Base-by-base conservation (phyloP, 92 coral and sea anemone species). In the Hydrozoanthus gracilis region DNA sequence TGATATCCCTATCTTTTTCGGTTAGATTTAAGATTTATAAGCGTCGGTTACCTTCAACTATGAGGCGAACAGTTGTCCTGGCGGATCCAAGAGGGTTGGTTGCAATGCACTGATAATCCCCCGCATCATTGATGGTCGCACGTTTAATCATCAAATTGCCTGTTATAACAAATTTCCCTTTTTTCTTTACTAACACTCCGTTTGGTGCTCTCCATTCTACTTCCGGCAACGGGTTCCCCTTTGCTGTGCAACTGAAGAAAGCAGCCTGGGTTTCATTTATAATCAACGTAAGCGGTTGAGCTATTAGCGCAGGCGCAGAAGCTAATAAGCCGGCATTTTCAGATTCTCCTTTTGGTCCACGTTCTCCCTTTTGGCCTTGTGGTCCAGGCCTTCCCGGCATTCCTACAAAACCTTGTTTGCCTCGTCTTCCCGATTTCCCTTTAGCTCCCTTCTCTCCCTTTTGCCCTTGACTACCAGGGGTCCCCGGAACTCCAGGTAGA, bases 201-300 rank as follows among this genome's bases (percentile, higher is more conserved):
- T 20, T 46, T 46, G 69, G 58, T 49, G 56, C 51, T 12, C 44
- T 49, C 85, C 85, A 80, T 52, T 80, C 70, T 65, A 64, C 12
- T 14, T 13, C 49, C 7, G 85, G 85, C 1, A 56, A 13, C 15
- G 85, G 85, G 15, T 80, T 80, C 8, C 85, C 85, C 4, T 35
- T 64, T 11, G 85, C 85, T 8, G 64, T 65, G 12, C 85, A 80
- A 8, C 47, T 47, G 16, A 80, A 80, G 75, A 49, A 80, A 64
- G 85, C 85, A 17, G 85, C 17, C 14, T 64, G 13, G 55, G 73
- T 64, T 60, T 80, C 85, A 74, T 80, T 80, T 49, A 80, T 74
- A 49, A n/a, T 47, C 3, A 64, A 49, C 66, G 62, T 64, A 73
- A 65, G 73, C 27, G 85, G 75, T 65, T 17, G 56, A 14, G 69